Evolutionary conservation across 2,888 invertebrate genomes (phyloP).

Genomic region (Dendrolimus houi): DNA sequence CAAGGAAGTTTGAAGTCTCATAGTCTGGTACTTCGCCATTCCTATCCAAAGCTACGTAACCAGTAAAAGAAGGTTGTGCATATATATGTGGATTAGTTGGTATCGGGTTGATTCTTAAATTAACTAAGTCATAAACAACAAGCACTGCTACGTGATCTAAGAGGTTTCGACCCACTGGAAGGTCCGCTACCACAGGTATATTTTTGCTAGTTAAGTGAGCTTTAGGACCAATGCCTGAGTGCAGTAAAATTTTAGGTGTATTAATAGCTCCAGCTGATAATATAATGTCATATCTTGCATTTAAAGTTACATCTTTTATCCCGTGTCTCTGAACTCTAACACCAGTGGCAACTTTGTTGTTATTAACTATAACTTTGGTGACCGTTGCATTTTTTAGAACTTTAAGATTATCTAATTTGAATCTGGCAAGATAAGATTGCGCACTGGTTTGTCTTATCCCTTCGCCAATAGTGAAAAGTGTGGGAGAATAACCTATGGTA

Average conservation of each 20-base stretch:
- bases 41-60: slow-evolving; percentile 22
- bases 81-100: slow-evolving; percentile 36
- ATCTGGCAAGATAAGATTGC: slow-evolving; percentile 21
- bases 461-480: slow-evolving; percentile 16
- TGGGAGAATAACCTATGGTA: slow-evolving; percentile 30
- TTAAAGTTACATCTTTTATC: slow-evolving; percentile 14
- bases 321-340: slow-evolving; percentile 17
- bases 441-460: slow-evolving; percentile 25
- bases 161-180: slow-evolving; percentile 34
- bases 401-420: slow-evolving; percentile 23
- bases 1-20: slow-evolving; percentile 15
- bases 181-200: slow-evolving; percentile 25
- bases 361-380: slow-evolving; percentile 28
- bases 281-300: slow-evolving; percentile 31
- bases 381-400: slow-evolving; percentile 28
- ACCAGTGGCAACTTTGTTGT: slow-evolving; percentile 27
- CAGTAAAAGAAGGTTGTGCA: slow-evolving; percentile 20
- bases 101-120: slow-evolving; percentile 2
- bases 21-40: slow-evolving; percentile 24
- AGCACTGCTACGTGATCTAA: slow-evolving; percentile 24
- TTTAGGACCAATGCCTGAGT: slow-evolving; percentile 37
- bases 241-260: slow-evolving; percentile 32
- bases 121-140: slow-evolving; percentile 16
- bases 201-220: slow-evolving; percentile 22
- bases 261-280: slow-evolving; percentile 34